phyloP scores from a whole-genome alignment of 2,888 invertebrate genomes.

The Xestobium rufovillosum region DNA sequence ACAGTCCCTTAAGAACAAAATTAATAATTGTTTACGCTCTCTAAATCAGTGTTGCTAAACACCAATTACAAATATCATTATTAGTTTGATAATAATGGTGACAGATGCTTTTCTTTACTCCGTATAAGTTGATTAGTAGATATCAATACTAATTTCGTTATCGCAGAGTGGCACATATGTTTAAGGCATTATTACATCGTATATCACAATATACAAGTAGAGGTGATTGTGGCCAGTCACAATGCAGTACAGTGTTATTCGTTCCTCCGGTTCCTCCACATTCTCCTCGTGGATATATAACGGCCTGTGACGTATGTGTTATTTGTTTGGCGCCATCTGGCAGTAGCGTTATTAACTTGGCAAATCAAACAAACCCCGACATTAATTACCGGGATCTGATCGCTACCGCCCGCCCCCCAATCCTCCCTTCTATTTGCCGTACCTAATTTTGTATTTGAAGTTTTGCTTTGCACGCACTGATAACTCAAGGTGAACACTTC shows the following conservation, averaged over 20 bases:
- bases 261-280: not conserved
- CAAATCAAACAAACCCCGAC: constrained; percentile 47
- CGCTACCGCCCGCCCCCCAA: constrained; percentile 31
- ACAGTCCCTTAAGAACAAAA: too few relatives aligned
- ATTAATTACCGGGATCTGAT: constrained; percentile 43
- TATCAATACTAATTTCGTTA: constrained; percentile 45
- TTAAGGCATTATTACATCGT: constrained; percentile 45
- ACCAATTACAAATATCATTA: not conserved
- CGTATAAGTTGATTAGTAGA: constrained; percentile 40
- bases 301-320: constrained; percentile 46
- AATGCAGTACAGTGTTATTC: constrained; percentile 9
- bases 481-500: too few relatives aligned
- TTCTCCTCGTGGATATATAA: constrained; percentile 32
- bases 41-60: not conserved
- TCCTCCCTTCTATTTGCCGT: too few relatives aligned
- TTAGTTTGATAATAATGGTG: constrained; percentile 16
- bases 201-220: constrained; percentile 43
- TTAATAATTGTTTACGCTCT: not conserved
- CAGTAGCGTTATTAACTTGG: constrained; percentile 47
- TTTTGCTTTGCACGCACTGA: too few relatives aligned
- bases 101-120: constrained; percentile 45
- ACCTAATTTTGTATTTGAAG: too few relatives aligned
- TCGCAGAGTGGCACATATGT: constrained; percentile 43
- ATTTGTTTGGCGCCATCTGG: constrained; percentile 48
- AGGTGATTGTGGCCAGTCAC: constrained; percentile 41